Conservation (phyloP, 2,888 invertebrate genomes). For the Troilus luridus region DNA sequence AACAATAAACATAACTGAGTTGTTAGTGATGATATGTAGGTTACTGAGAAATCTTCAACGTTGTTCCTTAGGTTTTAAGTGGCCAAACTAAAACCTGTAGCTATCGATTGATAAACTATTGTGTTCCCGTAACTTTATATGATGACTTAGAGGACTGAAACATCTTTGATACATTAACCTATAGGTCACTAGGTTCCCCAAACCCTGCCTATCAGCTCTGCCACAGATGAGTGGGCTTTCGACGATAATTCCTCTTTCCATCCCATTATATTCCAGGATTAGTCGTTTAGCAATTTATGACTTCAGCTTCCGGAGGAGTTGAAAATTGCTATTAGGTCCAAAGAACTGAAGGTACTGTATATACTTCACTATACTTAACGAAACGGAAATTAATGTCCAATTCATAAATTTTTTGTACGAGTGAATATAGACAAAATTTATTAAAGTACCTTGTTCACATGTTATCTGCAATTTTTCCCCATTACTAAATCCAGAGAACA, state of each 20-base stretch:
- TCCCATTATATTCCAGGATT: not conserved
- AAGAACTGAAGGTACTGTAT: not conserved
- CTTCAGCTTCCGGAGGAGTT: constrained; percentile 1
- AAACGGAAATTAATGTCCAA: too few species aligned
- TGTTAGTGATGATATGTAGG: too few species aligned
- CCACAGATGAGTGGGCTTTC: constrained; percentile 13
- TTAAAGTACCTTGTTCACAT: too few species aligned
- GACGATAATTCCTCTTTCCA: not conserved
- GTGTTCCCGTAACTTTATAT: not conserved
- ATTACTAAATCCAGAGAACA: too few species aligned
- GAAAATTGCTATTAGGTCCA: not conserved
- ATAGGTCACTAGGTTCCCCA: not conserved
- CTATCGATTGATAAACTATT: too few species aligned
- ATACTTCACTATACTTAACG: not conserved
- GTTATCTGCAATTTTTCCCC: too few species aligned
- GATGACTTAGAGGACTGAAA: not conserved
- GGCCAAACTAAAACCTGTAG: too few species aligned
- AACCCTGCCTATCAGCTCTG: not conserved
- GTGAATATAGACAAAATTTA: too few species aligned
- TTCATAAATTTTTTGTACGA: too few species aligned
- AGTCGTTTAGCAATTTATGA: not conserved
- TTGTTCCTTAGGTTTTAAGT: too few species aligned
- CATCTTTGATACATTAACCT: not conserved
- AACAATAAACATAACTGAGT: too few species aligned
- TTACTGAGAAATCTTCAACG: too few species aligned